Evolutionary conservation across 2,113 vertebrate species (phyloP).

Genomic region (Ceyx melanurus): DNA sequence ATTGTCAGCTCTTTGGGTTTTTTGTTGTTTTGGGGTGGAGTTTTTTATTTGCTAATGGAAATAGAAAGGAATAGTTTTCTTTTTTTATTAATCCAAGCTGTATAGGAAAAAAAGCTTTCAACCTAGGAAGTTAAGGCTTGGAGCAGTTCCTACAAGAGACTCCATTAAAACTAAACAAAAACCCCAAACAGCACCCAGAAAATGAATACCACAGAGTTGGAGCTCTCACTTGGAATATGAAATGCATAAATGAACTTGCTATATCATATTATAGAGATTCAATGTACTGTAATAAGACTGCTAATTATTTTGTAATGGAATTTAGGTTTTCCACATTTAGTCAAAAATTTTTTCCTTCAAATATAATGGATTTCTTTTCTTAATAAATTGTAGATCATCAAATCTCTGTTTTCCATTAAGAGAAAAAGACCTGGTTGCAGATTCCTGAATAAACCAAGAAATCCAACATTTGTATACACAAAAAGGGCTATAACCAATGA

Average conservation of each 20-base stretch:
- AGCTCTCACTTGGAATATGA: background rate
- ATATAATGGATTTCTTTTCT: background rate
- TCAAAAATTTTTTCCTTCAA: background rate
- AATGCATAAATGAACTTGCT: background rate
- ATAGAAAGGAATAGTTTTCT: background rate
- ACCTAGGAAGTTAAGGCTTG: background rate
- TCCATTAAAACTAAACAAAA: background rate
- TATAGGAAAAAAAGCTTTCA: background rate
- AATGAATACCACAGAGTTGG: accelerated
- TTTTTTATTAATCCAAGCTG: background rate
- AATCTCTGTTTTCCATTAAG: background rate
- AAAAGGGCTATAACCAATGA: accelerated
- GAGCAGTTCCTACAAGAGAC: background rate
- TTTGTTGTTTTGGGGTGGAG: background rate
- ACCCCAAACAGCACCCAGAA: background rate
- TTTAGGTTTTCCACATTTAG: background rate
- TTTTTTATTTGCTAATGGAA: background rate
- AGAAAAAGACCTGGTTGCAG: background rate
- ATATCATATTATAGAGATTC: background rate
- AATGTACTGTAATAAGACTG: accelerated
- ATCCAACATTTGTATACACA: background rate
- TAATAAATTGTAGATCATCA: background rate
- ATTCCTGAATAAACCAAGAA: background rate
- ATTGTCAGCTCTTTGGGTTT: background rate
- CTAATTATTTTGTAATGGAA: background rate